phyloP scores from a whole-genome alignment of 2,113 vertebrate genomes.

The Thermophis baileyi region DNA sequence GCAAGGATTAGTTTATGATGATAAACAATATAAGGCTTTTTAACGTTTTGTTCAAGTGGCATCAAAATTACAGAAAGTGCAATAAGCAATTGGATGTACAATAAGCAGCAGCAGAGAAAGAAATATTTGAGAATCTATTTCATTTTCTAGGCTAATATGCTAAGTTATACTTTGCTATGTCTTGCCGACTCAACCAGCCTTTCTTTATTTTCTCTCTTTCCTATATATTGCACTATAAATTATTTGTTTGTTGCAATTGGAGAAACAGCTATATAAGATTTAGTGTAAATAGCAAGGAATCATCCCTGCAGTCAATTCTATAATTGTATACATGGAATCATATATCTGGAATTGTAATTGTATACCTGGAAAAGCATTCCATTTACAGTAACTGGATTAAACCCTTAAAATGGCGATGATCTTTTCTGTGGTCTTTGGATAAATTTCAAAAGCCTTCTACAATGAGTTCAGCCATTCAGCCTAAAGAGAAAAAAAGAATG shows the following conservation, averaged over 20 bases:
- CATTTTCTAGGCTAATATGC: neutral
- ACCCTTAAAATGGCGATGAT: neutral
- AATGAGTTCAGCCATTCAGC: neutral
- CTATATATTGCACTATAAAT: neutral
- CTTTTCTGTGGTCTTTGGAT: neutral
- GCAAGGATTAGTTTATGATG: neutral
- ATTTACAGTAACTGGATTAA: neutral
- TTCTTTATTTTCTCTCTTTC: neutral
- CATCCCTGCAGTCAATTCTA: neutral
- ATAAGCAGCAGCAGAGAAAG: neutral
- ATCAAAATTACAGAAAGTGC: neutral
- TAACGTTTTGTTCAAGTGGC: neutral
- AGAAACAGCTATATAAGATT: neutral
- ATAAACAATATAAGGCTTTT: neutral
- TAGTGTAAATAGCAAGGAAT: neutral
- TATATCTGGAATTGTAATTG: neutral
- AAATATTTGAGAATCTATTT: neutral
- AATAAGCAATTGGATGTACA: neutral
- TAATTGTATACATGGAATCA: neutral
- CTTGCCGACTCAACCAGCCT: neutral
- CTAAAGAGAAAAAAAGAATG: neutral
- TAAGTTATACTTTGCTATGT: neutral
- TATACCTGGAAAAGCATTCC: neutral
- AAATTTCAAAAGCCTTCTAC: neutral
- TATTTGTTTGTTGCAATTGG: neutral